Percentiles rank a stretch among this genome's conserved stretches.
These are phyloP conservation scores for Pagrus major DNA, from an alignment of 2,113 vertebrate genomes.

Conservation along the genomic window DNA sequence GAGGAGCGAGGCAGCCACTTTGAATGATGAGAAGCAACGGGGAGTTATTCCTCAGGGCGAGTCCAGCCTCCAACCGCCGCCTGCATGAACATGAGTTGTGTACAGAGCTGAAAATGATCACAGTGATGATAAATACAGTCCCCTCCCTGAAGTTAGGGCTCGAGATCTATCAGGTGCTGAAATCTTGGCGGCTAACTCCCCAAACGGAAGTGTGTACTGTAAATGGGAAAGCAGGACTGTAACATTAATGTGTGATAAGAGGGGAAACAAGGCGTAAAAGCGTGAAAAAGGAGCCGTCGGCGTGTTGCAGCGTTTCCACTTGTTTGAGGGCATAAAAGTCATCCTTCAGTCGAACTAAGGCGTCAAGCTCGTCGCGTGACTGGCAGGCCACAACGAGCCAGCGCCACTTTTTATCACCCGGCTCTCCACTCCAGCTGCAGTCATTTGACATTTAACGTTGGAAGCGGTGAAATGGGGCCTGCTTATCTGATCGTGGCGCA, in stretches of 20 bases:
- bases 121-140: conserved; percentile 39
- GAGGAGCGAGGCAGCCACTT: conserved; percentile 16
- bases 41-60: conserved; percentile 39
- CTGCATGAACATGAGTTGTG: conserved; percentile 26
- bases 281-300: conserved; percentile 42
- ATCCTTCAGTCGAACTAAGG: conserved; percentile 39
- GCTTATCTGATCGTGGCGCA: conserved; percentile 78
- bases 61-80: conserved; percentile 23
- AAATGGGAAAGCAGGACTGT: conserved; percentile 21
- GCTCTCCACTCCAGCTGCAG: conserved; percentile 51
- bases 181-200: conserved; percentile 18
- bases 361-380: conserved; percentile 20
- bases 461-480: conserved; percentile 52
- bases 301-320: conserved; percentile 20
- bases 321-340: conserved; percentile 39
- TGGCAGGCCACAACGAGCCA: conserved; percentile 51
- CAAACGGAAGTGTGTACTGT: background rate
- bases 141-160: background rate
- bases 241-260: conserved; percentile 55
- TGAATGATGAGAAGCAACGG: conserved; percentile 45
- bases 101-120: conserved; percentile 22
- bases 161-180: conserved; percentile 59
- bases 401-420: conserved; percentile 42
- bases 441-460: conserved; percentile 61
- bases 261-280: conserved; percentile 21